Base-by-base conservation (phyloP, 2,797 vertebrate genomes). In the Ataeniobius toweri region DNA sequence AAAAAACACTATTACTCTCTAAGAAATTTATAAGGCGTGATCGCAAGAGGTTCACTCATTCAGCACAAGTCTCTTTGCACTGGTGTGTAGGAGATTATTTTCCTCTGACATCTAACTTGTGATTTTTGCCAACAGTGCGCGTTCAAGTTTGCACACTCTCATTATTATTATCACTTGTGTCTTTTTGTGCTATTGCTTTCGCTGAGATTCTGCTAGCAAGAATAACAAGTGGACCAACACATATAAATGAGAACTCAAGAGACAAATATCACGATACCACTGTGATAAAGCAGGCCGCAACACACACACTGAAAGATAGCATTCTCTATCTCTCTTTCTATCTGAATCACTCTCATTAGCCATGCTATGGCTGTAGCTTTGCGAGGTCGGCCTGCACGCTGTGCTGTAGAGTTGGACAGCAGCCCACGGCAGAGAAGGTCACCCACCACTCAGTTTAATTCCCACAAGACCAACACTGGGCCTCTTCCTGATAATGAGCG, bases 301-400 rank as follows among this genome's bases (percentile, higher is more conserved):
- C 39, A 59, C 1, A 80, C 50, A 81, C 76, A 83, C 31, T 80
- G 74, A 80, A 80, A 73, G 82, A 92, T 86, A 82, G 81, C 76
- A 85, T 91, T 83, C 86, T 91, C 80, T 84, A 75, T 80, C 75
- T 65, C 55, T 55, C 77, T 80, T 80, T 87, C 74, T 58, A 82
- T 86, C 84, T 92, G 89, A 91, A 86, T 92, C 88, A 79, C 79
- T 79, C 91, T 94, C 89, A 93, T 94, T 94, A 94, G 88, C 89
- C 89, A 93, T 94, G 89, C 89, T 87, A 92, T 83, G 87, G 80
- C 75, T 41, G 92, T 93, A 86, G 85, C 82, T 58, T 28, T 78
- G 87, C 89, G 59, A 70, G 86, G 86, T 88, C 77, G 59, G 82
- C 70, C 80, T 69, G 89, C 85, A 89, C 76, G 79, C 88, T 89